Base-by-base conservation (phyloP, 2,888 invertebrate genomes). In the Agrenia bidenticulata region DNA sequence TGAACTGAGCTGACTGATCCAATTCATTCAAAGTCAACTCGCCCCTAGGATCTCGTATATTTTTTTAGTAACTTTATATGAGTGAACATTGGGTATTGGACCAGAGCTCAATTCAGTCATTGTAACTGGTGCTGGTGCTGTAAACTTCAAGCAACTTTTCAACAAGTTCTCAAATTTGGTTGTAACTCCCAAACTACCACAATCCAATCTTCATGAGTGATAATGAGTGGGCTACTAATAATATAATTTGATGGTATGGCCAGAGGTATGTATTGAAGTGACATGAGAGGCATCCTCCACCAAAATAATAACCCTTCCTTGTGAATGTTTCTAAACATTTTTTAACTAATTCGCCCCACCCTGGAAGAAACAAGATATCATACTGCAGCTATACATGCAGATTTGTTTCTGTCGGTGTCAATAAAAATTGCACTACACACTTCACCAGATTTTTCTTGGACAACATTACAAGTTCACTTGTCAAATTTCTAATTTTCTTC, bases 141-240 rank as follows among this genome's bases (percentile, higher is more conserved):
- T 21, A 51, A 19, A 57, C 42, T 57, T 57, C 57, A 57, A 57
- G 24, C 57, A 39, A 57, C 57, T 57, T 41, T 57, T 57, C 57
- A 57, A 57, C 57, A 41, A 57, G 21, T 57, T 57, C 17, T 54
- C 54, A 13, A 54, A 27, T 54, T 51, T 51, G 51, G 51, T 23
- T 54, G 7, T 19, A 51, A 51, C 23, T 45, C 11, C 32, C n/a
- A n/a, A n/a, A n/a, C n/a, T n/a, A n/a, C n/a, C n/a, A n/a, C n/a
- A n/a, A n/a, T 45, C 15, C 45, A 45, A 32, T 45, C 45, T 45
- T 45, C 45, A 5, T 45, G 45, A 45, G 45, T 45, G 45, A 45
- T 45, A 45, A 45, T 45, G 45, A 45, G 45, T 45, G 45, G 45
- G 45, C 45, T 45, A 19, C 45, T 45, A 45, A 19, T 45, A 45